phyloP scores from a whole-genome alignment of 2,888 invertebrate species.

The Coleophora deauratella region DNA sequence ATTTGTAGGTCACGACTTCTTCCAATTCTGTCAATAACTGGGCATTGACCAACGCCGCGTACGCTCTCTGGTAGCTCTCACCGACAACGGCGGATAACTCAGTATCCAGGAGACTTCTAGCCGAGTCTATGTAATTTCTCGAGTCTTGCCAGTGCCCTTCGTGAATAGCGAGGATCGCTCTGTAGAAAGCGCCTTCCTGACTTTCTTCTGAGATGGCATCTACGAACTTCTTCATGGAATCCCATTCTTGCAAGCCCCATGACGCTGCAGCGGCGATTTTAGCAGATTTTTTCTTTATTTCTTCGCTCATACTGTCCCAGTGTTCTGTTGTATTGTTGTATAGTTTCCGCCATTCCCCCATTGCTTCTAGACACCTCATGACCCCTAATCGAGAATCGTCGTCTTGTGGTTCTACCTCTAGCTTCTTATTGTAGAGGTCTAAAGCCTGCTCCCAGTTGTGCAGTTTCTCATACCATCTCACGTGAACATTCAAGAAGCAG shows the following conservation, averaged over 20 bases:
- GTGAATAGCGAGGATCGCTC: conserved; percentile 93
- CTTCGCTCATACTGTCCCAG: conserved; percentile 62
- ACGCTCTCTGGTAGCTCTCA: conserved; percentile 95
- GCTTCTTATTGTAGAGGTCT: conserved; percentile 86
- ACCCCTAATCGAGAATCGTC: conserved; percentile 90
- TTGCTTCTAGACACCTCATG: conserved; percentile 96
- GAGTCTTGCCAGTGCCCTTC: conserved; percentile 82
- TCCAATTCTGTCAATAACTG: conserved; percentile 98
- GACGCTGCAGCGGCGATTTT: conserved; percentile 95
- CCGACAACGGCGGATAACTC: conserved; percentile 97
- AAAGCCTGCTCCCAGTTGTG: conserved; percentile 99
- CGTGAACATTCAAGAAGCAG: conserved; percentile 69
- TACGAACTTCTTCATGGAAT: conserved; percentile 93
- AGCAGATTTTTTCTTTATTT: conserved; percentile 78
- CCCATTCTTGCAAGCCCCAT: conserved; percentile 97
- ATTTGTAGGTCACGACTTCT: conserved; percentile 96
- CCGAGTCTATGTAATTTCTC: conserved; percentile 89
- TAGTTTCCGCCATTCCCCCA: conserved; percentile 97
- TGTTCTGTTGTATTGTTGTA: conserved; percentile 84
- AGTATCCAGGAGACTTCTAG: conserved; percentile 93
- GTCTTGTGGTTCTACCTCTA: conserved; percentile 79
- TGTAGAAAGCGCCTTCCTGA: conserved; percentile 95
- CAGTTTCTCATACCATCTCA: conserved; percentile 98
- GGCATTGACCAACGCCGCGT: conserved; percentile 95
- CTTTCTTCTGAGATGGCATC: conserved; percentile 89